These are phyloP conservation scores for Catharus bicknelli DNA, from an alignment of 2,113 vertebrate genomes.

Conservation along the genomic window DNA sequence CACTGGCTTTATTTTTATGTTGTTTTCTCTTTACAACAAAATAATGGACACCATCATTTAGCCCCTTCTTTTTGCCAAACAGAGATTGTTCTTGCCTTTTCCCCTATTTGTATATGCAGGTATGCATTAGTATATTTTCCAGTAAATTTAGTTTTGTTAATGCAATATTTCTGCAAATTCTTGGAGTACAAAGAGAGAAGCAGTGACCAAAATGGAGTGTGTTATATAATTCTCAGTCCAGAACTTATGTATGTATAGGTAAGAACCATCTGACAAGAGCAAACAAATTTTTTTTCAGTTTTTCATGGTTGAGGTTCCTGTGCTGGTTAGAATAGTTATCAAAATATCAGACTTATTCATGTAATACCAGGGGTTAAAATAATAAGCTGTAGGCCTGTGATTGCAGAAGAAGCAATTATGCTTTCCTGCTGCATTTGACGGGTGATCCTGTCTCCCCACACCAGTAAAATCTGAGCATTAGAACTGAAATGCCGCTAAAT, in stretches of 20 bases:
- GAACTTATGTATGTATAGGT: background rate
- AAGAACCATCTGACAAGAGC: background rate
- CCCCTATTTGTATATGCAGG: background rate
- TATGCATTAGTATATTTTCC: background rate
- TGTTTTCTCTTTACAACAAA: background rate
- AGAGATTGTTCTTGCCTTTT: background rate
- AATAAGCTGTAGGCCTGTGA: background rate
- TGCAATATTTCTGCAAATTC: background rate
- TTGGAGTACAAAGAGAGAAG: background rate
- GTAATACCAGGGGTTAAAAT: background rate
- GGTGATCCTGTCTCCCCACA: accelerated
- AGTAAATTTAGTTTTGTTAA: background rate
- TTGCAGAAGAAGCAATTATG: background rate
- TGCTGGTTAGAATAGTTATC: background rate
- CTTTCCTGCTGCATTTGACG: background rate
- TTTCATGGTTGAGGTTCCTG: background rate
- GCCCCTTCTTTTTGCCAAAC: background rate
- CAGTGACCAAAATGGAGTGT: background rate
- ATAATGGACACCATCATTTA: background rate
- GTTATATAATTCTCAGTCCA: background rate
- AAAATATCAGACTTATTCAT: background rate
- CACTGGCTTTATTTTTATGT: background rate
- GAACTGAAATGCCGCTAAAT: background rate
- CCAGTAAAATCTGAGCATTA: background rate
- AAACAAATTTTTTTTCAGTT: background rate